A percentile compares a stretch with the other conserved stretches of the same genome.
phyloP scores from a whole-genome alignment of 2,113 vertebrate genomes.

The Eclectus roratus region DNA sequence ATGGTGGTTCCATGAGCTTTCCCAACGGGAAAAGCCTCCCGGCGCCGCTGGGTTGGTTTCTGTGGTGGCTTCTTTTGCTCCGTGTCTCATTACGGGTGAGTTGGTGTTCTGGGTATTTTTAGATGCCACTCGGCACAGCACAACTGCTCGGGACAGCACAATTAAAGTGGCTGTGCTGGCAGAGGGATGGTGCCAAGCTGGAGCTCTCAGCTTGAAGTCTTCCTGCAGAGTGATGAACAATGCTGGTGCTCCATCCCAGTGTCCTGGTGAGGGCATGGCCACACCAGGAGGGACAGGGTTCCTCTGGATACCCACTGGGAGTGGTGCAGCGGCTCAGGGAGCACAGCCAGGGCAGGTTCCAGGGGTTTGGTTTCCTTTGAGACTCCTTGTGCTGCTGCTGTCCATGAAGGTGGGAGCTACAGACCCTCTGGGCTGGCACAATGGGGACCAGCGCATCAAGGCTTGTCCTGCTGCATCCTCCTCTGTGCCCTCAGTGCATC shows the following conservation, averaged over 20 bases:
- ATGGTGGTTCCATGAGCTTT: not conserved
- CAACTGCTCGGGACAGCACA: not conserved
- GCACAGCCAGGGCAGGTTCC: not conserved
- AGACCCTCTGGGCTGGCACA: not conserved
- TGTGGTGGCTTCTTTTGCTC: not conserved
- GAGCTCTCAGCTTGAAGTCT: not conserved
- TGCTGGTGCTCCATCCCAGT: accelerated
- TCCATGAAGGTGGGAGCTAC: not conserved
- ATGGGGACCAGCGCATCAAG: accelerated
- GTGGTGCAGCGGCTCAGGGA: not conserved
- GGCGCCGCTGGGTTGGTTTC: not conserved
- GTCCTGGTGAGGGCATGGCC: accelerated
- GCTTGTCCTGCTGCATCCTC: not conserved
- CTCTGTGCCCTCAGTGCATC: not conserved
- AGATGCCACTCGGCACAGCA: not conserved
- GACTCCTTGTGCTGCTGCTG: not conserved
- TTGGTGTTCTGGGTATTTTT: not conserved
- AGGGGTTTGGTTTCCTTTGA: not conserved
- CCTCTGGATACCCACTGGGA: not conserved
- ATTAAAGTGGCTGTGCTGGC: constrained; percentile 5
- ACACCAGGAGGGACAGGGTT: not conserved
- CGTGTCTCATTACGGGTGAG: not conserved
- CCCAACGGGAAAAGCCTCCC: not conserved
- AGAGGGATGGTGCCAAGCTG: not conserved
- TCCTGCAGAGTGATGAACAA: accelerated